Evolutionary conservation across 2,888 invertebrate genomes (phyloP).

Genomic region (Nomada hirtipes): DNA sequence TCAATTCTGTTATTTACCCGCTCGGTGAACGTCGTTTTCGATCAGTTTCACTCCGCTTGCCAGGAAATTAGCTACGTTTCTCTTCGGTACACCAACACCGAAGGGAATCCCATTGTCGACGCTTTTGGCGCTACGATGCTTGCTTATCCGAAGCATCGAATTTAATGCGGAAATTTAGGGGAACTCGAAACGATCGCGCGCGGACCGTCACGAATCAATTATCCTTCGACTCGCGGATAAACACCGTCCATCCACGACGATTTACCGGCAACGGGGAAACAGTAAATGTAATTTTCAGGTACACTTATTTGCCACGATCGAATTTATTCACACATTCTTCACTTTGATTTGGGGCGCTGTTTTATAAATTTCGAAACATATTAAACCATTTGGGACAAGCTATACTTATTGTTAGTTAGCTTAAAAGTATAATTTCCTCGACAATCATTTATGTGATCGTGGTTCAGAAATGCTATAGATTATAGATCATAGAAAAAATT

Average conservation of each 20-base stretch:
- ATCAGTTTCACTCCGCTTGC: constrained; percentile 53
- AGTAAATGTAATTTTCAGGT: neutral
- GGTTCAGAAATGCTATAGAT: too few relatives aligned
- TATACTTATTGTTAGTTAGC: too few relatives aligned
- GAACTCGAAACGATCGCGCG: neutral
- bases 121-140: neutral
- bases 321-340: too few relatives aligned
- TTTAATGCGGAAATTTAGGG: constrained; percentile 27
- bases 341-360: too few relatives aligned
- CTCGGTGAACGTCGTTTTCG: constrained; percentile 51
- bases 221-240: neutral
- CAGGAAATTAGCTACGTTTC: constrained; percentile 55
- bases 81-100: constrained; percentile 29
- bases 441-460: too few relatives aligned
- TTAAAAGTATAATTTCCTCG: too few relatives aligned
- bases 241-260: neutral
- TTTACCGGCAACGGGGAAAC: neutral
- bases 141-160: constrained; percentile 32
- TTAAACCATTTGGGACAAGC: too few relatives aligned
- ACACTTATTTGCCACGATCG: too few relatives aligned
- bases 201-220: constrained; percentile 21
- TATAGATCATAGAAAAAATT: too few relatives aligned
- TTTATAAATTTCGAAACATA: too few relatives aligned
- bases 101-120: constrained; percentile 40
- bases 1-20: constrained; percentile 55